These are phyloP conservation scores for Calameuta idolon DNA, from an alignment of 2,888 invertebrate genomes.

Conservation along the genomic window DNA sequence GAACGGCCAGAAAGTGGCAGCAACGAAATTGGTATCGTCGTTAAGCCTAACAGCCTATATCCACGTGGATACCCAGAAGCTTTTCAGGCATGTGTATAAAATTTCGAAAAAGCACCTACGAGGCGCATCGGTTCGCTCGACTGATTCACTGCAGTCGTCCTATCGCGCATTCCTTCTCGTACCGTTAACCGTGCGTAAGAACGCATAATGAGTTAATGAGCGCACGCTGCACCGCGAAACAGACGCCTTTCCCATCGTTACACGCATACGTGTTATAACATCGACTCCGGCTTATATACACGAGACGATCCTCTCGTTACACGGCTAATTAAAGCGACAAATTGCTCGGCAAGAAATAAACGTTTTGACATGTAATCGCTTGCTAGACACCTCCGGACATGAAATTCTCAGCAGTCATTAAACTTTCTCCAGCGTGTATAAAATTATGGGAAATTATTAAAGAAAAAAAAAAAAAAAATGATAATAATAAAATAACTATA, in stretches of 20 bases:
- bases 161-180: constrained; percentile 8
- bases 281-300: not conserved
- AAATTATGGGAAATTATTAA: not conserved
- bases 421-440: not conserved
- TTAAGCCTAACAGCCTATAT: not conserved
- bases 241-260: not conserved
- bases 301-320: constrained; percentile 46
- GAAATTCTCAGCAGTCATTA: not conserved
- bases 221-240: constrained; percentile 25
- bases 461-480: too few species aligned
- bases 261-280: not conserved
- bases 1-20: not conserved
- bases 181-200: constrained; percentile 31
- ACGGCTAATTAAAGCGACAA: constrained; percentile 61
- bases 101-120: not conserved
- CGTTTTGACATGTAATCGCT: constrained; percentile 47
- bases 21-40: not conserved
- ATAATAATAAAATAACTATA: not conserved
- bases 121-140: not conserved
- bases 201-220: constrained; percentile 48
- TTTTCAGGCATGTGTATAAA: not conserved
- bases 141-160: constrained; percentile 6
- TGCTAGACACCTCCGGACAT: not conserved
- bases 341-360: constrained; percentile 55
- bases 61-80: not conserved